Base-by-base conservation (phyloP, 2,888 invertebrate species). In the Apomyelois bistriatella region DNA sequence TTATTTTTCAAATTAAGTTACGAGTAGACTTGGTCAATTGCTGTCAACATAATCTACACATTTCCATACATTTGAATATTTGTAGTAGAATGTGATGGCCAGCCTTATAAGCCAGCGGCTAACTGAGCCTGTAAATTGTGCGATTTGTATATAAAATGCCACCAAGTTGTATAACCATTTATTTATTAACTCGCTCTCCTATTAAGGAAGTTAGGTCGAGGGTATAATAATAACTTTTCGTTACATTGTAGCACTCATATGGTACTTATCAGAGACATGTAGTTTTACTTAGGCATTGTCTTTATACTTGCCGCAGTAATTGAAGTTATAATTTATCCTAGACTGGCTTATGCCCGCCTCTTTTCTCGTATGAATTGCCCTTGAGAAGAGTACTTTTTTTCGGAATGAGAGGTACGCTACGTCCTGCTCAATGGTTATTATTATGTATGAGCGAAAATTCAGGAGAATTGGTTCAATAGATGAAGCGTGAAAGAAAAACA, bases 61-160 rank as follows among this genome's bases (percentile, higher is more conserved):
- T 46, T 30, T 50, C 38, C 49, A 49, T 49, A 38, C 40, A 40
- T 50, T 50, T 40, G 30, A 50, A 50, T 50, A 40, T 40, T 30
- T 6, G 47, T 15, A 15, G 49, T 40, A 28, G 40, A 49, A 49
- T 49, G 40, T 50, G 49, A 50, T 50, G 49, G 49, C 40, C 49
- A 32, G 49, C 49, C 49, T 50, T 50, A 40, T 32, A 32, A 13
- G 49, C 16, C n/a, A 3, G 5, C 13, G n/a, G 15, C 38, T 32
- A 16, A 41, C 30, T 16, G 47, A 35, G 30, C 30, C 28, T 32
- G 15, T 28, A 46, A 46, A 46, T 32, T 46, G 28, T 38, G 38
- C 38, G 12, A 37, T 48, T 48, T 38, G 48, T 48, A 30, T 47
- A 16, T 28, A 28, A 38, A 41, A 40, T 50, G 9, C 10, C 40